These are phyloP conservation scores for Orussus abietinus DNA, from an alignment of 1,140 invertebrate genomes.

Conservation along the genomic window DNA sequence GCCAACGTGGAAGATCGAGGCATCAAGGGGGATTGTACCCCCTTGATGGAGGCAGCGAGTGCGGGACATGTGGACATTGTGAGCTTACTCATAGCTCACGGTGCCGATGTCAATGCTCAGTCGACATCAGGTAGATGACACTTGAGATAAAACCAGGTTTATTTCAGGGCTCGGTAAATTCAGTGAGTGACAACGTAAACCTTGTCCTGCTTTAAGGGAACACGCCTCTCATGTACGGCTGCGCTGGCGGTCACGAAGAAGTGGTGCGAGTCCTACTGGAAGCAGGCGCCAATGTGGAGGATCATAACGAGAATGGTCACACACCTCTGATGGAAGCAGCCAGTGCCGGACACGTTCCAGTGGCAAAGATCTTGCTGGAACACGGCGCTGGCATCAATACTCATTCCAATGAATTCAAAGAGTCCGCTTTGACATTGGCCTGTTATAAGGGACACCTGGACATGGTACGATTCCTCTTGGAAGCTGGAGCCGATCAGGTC, in stretches of 20 bases:
- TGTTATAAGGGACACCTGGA: slow-evolving; percentile 97
- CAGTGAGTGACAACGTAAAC: slow-evolving; percentile 21
- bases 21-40: slow-evolving; percentile 93
- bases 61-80: slow-evolving; percentile 95
- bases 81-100: slow-evolving; percentile 82
- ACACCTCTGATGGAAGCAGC: slow-evolving; percentile 99
- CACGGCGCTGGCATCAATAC: slow-evolving; percentile 96
- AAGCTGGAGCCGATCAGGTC: slow-evolving; percentile 87
- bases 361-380: slow-evolving; percentile 87
- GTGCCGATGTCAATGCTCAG: slow-evolving; percentile 94
- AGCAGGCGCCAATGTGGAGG: slow-evolving; percentile 92
- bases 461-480: slow-evolving; percentile 94
- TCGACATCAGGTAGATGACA: slow-evolving; percentile 74
- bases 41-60: slow-evolving; percentile 94
- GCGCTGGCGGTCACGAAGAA: slow-evolving; percentile 91
- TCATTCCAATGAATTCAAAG: slow-evolving; percentile 98
- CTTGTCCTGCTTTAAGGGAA: slow-evolving; percentile 71
- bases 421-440: slow-evolving; percentile 90
- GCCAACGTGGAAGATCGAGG: slow-evolving; percentile 96
- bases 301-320: slow-evolving; percentile 98
- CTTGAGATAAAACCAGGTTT: neutral
- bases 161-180: too few relatives aligned
- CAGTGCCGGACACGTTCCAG: slow-evolving; percentile 91
- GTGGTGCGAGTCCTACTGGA: slow-evolving; percentile 87
- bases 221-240: slow-evolving; percentile 97